These are phyloP conservation scores for Mus pahari DNA, from an alignment of 2,113 vertebrate species.

Conservation along the genomic window DNA sequence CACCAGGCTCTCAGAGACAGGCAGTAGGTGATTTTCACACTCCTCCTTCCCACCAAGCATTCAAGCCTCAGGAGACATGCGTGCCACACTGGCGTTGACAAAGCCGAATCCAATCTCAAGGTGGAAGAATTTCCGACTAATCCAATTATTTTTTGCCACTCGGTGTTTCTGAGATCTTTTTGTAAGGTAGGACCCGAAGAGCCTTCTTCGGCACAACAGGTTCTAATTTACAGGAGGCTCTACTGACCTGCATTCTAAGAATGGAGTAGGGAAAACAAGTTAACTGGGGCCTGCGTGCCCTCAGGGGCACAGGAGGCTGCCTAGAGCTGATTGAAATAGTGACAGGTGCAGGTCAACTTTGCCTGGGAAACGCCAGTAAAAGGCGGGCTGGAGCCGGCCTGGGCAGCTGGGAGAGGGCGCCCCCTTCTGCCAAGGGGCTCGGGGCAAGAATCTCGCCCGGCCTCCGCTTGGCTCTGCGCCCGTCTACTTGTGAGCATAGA, in stretches of 20 bases:
- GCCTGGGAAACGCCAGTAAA: background rate
- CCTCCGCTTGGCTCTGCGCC: background rate
- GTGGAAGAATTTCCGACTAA: background rate
- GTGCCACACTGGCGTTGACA: background rate
- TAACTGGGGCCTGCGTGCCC: background rate
- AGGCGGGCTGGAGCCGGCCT: background rate
- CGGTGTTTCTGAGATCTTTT: background rate
- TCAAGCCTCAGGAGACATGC: background rate
- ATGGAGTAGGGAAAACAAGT: background rate
- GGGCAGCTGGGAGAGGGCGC: slow-evolving; percentile 45
- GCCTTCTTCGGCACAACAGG: background rate
- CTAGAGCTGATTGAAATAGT: background rate
- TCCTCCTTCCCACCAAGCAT: background rate
- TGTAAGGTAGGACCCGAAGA: background rate
- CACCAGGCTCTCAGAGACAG: background rate
- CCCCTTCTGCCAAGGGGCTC: slow-evolving; percentile 59
- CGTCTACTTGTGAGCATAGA: background rate
- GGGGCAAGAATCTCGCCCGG: background rate
- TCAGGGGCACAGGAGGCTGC: background rate
- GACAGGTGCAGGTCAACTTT: background rate
- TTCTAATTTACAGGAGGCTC: background rate
- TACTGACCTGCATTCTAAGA: background rate
- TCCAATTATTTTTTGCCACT: background rate
- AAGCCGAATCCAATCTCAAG: background rate
- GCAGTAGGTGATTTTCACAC: background rate